Percentiles rank a stretch among this genome's conserved stretches.
Evolutionary conservation across 2,888 invertebrate genomes (phyloP).

Genomic region (Tipula lateralis): DNA sequence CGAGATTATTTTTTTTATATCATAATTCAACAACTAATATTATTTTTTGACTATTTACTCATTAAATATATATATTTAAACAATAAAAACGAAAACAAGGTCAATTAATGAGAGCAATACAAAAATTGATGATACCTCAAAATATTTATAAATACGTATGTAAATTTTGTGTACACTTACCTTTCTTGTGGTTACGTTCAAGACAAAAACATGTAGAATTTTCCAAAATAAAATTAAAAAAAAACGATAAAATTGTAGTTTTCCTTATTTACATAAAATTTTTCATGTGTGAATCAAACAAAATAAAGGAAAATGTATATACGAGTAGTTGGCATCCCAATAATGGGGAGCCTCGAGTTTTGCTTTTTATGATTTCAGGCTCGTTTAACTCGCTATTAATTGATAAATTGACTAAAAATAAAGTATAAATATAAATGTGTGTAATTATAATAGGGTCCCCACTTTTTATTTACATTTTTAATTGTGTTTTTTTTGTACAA

Average conservation of each 20-base stretch:
- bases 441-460: background rate
- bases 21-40: background rate
- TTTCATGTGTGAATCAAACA: background rate
- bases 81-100: constrained; percentile 4
- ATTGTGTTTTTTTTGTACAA: background rate
- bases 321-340: background rate
- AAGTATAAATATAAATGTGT: background rate
- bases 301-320: background rate
- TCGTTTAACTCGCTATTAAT: background rate
- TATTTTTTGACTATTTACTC: background rate
- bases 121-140: constrained; percentile 6
- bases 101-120: background rate
- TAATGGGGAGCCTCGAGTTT: background rate
- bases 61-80: background rate
- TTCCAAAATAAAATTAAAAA: background rate
- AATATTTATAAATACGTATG: background rate
- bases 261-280: background rate
- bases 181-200: background rate
- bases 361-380: background rate
- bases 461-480: background rate
- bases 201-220: constrained; percentile 6
- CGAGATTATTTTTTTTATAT: background rate
- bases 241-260: background rate
- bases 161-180: background rate
- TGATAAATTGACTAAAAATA: background rate